These are phyloP conservation scores for Sebastolobus altivelis DNA, from an alignment of 2,797 vertebrate species.

Conservation along the genomic window DNA sequence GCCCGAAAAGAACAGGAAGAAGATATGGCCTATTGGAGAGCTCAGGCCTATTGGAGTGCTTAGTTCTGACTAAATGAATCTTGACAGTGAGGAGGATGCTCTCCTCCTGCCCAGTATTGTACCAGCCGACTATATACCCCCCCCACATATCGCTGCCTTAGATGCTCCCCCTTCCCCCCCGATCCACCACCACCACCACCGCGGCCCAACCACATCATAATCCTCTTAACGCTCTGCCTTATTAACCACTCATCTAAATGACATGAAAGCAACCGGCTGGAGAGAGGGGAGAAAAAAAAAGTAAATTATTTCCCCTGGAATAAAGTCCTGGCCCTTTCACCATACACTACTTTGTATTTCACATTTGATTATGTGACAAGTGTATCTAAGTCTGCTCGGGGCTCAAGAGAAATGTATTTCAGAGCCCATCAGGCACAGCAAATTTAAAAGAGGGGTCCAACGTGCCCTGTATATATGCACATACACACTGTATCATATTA, in stretches of 20 bases:
- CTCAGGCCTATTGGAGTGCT: slow-evolving; percentile 82
- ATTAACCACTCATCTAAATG: slow-evolving; percentile 89
- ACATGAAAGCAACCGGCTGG: slow-evolving; percentile 85
- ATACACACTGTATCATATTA: slow-evolving; percentile 18
- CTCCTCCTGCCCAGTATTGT: slow-evolving; percentile 80
- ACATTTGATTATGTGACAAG: slow-evolving; percentile 88
- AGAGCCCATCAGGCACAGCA: slow-evolving; percentile 75
- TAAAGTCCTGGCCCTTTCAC: slow-evolving; percentile 81
- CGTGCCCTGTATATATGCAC: slow-evolving; percentile 29
- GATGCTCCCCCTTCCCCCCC: slow-evolving; percentile 56
- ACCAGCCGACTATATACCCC: slow-evolving; percentile 49
- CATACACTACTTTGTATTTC: slow-evolving; percentile 83
- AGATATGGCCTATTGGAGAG: slow-evolving; percentile 80
- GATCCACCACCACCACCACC: slow-evolving; percentile 55
- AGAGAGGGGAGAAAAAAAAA: slow-evolving; percentile 65
- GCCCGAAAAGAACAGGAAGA: slow-evolving; percentile 69
- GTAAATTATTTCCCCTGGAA: slow-evolving; percentile 85
- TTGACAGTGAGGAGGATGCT: slow-evolving; percentile 86
- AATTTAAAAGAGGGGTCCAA: slow-evolving; percentile 73
- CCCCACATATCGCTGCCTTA: slow-evolving; percentile 52
- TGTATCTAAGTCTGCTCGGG: slow-evolving; percentile 86
- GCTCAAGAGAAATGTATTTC: slow-evolving; percentile 82
- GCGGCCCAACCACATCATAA: slow-evolving; percentile 85
- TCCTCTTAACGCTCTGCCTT: slow-evolving; percentile 90
- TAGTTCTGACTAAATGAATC: slow-evolving; percentile 87